phyloP scores from a whole-genome alignment of 2,888 invertebrate species.

The Ectemnius lituratus region DNA sequence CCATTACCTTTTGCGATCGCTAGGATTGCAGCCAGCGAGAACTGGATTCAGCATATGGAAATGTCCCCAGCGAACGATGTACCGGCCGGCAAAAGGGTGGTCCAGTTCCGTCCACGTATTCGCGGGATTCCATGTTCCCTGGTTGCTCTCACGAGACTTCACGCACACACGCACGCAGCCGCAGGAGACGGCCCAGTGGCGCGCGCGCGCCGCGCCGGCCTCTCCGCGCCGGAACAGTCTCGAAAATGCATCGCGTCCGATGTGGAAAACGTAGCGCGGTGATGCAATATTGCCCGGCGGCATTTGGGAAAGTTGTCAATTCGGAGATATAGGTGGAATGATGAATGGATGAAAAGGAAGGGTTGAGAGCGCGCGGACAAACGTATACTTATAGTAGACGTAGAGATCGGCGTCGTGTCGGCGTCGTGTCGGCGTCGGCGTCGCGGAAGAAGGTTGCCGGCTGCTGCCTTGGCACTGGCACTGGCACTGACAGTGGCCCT shows the following conservation, averaged over 20 bases:
- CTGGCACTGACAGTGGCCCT: slow-evolving; percentile 72
- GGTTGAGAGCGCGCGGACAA: not conserved
- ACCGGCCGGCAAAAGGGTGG: not conserved
- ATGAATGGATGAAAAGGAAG: slow-evolving; percentile 12
- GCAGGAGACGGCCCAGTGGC: slow-evolving; percentile 28
- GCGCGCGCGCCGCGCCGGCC: slow-evolving; percentile 37
- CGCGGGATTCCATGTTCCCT: slow-evolving; percentile 31
- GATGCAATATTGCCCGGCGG: not conserved
- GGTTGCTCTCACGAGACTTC: slow-evolving; percentile 24
- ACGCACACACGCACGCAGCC: slow-evolving; percentile 57
- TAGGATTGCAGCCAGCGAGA: too few relatives aligned
- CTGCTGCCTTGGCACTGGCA: slow-evolving; percentile 76
- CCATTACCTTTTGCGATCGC: not conserved
- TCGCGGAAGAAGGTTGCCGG: slow-evolving; percentile 61
- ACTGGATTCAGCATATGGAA: too few relatives aligned
- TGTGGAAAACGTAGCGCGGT: not conserved
- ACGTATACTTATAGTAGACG: too few relatives aligned
- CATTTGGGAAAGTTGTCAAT: not conserved
- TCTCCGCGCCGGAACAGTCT: slow-evolving; percentile 30
- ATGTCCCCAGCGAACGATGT: not conserved
- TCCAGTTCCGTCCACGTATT: slow-evolving; percentile 12
- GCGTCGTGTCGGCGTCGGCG: slow-evolving; percentile 27
- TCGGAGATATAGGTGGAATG: slow-evolving; percentile 4
- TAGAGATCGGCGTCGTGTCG: too few relatives aligned
- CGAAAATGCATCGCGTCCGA: slow-evolving; percentile 34